Percentiles rank a stretch among this genome's conserved stretches.
Conservation (phyloP, 2,888 invertebrate genomes). For the Melanostoma scalare region DNA sequence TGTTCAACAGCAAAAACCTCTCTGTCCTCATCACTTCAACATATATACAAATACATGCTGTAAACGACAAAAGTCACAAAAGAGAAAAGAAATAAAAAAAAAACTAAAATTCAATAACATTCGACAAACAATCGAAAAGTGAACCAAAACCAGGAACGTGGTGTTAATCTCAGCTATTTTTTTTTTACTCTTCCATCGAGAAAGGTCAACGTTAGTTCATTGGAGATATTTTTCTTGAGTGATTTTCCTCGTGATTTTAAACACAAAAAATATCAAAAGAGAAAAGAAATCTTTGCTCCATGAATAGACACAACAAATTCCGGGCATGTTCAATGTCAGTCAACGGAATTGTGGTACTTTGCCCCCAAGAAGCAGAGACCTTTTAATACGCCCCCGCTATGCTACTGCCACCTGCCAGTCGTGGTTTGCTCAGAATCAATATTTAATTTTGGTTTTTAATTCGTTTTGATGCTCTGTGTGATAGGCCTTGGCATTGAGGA, state of each 20-base stretch:
- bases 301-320: constrained; percentile 6
- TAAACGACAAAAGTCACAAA: too few species aligned
- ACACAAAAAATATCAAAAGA: background rate
- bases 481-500: constrained; percentile 34
- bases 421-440: constrained; percentile 36
- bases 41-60: too few species aligned
- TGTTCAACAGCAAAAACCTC: background rate
- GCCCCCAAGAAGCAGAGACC: background rate
- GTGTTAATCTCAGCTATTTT: background rate
- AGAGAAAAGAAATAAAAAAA: too few species aligned
- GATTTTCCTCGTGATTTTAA: background rate
- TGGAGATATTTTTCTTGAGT: background rate
- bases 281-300: background rate
- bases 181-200: background rate
- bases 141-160: background rate
- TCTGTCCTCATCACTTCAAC: too few species aligned
- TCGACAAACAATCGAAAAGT: constrained; percentile 20
- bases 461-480: constrained; percentile 3
- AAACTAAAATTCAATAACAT: background rate
- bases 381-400: background rate
- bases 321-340: constrained; percentile 7
- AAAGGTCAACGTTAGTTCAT: background rate
- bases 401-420: background rate
- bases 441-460: constrained; percentile 38
- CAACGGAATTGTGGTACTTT: constrained; percentile 1